Percentiles rank a stretch among this genome's conserved stretches.
phyloP scores from a whole-genome alignment of 2,888 invertebrate genomes.

The Trilocha varians region DNA sequence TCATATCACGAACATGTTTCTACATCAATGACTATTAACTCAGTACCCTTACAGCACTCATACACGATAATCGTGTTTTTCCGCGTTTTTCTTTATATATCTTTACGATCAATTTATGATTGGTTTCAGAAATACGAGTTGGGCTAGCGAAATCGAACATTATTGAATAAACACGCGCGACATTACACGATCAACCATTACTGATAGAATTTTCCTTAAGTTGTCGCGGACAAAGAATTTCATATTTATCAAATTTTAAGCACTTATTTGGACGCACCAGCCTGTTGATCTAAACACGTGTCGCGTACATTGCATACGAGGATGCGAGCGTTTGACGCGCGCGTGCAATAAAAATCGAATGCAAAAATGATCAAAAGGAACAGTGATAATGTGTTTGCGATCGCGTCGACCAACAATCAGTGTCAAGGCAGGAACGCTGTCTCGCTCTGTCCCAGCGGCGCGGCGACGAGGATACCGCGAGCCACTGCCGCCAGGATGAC shows the following conservation, averaged over 20 bases:
- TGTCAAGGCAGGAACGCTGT: slow-evolving; percentile 61
- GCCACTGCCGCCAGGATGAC: slow-evolving; percentile 67
- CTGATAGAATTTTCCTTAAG: slow-evolving; percentile 55
- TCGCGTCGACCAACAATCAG: slow-evolving; percentile 69
- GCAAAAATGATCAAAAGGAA: slow-evolving; percentile 72
- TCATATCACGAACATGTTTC: slow-evolving; percentile 53
- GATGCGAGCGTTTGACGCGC: slow-evolving; percentile 56
- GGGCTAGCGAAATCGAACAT: slow-evolving; percentile 14
- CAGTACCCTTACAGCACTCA: slow-evolving; percentile 58
- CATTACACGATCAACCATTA: slow-evolving; percentile 31
- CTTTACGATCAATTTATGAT: neutral
- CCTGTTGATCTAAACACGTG: slow-evolving; percentile 65
- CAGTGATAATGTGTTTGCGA: slow-evolving; percentile 71
- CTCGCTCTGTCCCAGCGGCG: slow-evolving; percentile 56
- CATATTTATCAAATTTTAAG: slow-evolving; percentile 37
- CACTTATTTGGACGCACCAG: slow-evolving; percentile 49
- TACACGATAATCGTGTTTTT: slow-evolving; percentile 11
- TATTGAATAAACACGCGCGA: slow-evolving; percentile 44
- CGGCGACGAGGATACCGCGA: slow-evolving; percentile 64
- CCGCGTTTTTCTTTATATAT: neutral
- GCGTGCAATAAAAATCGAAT: slow-evolving; percentile 60
- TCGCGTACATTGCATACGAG: slow-evolving; percentile 46
- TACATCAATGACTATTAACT: slow-evolving; percentile 45
- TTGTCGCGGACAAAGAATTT: slow-evolving; percentile 60
- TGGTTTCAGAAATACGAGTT: neutral